Percentiles rank a stretch among this genome's conserved stretches.
phyloP scores from a whole-genome alignment of 2,113 vertebrate species.

The Sphaerodactylus townsendi region DNA sequence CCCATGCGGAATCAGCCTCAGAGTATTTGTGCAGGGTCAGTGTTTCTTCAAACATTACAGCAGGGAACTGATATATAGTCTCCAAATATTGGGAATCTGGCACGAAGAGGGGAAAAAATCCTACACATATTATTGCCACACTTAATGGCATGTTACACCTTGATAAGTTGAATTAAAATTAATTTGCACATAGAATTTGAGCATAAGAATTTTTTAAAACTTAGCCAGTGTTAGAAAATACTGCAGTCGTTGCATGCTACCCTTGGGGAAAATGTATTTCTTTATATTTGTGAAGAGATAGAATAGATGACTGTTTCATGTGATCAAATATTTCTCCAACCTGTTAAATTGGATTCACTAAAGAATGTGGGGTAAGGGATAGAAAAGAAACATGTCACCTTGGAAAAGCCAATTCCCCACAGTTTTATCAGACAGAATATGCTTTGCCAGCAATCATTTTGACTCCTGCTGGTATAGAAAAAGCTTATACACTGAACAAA shows the following conservation, averaged over 20 bases:
- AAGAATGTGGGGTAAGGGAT: neutral
- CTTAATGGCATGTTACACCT: neutral
- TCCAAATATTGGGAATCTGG: neutral
- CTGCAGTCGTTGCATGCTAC: no score
- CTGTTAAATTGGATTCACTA: neutral
- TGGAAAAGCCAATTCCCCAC: neutral
- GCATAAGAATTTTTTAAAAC: neutral
- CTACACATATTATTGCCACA: neutral
- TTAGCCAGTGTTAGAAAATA: neutral
- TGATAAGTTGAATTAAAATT: neutral
- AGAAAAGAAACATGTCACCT: neutral
- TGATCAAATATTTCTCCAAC: neutral
- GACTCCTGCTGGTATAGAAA: neutral
- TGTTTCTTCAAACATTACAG: neutral
- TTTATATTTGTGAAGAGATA: neutral
- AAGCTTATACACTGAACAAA: neutral
- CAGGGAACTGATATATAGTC: neutral
- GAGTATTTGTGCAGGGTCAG: neutral
- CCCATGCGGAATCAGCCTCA: no score
- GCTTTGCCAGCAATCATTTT: constrained; percentile 21
- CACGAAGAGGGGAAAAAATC: neutral
- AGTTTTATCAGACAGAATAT: neutral
- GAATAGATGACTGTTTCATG: neutral
- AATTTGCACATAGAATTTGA: neutral
- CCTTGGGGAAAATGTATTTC: neutral